Percentiles rank a stretch among this genome's conserved stretches.
Conservation (phyloP, 2,888 invertebrate species). For the Papilio demoleus region DNA sequence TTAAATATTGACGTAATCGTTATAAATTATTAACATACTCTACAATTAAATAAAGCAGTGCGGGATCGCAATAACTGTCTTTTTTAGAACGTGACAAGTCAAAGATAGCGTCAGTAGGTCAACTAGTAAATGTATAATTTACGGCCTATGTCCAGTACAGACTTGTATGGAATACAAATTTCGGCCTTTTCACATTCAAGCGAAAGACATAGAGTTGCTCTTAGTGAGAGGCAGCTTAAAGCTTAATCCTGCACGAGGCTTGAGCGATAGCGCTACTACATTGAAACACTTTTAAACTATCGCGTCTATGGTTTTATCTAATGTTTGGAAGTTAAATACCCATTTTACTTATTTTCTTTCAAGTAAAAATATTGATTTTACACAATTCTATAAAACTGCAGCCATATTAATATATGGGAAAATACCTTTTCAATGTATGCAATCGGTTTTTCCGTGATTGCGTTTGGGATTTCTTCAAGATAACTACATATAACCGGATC, state of each 20-base stretch:
- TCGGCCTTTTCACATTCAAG: slow-evolving; percentile 24
- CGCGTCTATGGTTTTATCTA: neutral
- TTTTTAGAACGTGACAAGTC: neutral
- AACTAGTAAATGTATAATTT: neutral
- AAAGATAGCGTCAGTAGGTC: neutral
- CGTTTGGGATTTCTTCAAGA: neutral
- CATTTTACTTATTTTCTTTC: too few relatives aligned
- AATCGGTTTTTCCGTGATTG: neutral
- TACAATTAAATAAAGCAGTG: too few relatives aligned
- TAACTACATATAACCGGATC: too few relatives aligned
- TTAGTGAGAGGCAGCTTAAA: slow-evolving; percentile 19
- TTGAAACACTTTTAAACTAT: slow-evolving; percentile 33
- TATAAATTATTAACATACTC: too few relatives aligned
- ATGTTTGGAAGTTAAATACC: neutral
- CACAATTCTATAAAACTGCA: neutral
- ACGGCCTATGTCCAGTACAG: neutral
- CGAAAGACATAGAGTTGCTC: slow-evolving; percentile 34
- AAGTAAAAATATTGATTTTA: too few relatives aligned
- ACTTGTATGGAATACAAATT: slow-evolving; percentile 31
- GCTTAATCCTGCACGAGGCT: slow-evolving; percentile 34
- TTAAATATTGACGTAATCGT: neutral
- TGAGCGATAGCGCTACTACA: slow-evolving; percentile 27
- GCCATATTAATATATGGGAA: neutral
- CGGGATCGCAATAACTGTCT: too few relatives aligned
- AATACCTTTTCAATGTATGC: neutral